Evolutionary conservation across 2,113 vertebrate genomes (phyloP).

Genomic region (Menura novaehollandiae): DNA sequence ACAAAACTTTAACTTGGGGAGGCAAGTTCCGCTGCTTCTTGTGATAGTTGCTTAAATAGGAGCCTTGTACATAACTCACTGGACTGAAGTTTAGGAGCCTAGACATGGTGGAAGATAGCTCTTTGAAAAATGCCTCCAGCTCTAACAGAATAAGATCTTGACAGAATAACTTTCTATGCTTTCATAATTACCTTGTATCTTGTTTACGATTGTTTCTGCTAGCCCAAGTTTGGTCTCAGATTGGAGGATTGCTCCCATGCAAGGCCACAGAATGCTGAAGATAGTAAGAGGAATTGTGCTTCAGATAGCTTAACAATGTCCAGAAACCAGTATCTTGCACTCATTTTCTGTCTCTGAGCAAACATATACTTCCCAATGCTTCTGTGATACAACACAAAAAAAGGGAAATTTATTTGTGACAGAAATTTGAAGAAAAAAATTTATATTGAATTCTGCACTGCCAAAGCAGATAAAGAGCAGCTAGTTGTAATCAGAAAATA

Average conservation of each 20-base stretch:
- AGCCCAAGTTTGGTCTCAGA: not conserved
- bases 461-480: not conserved
- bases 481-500: not conserved
- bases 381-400: not conserved
- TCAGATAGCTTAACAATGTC: not conserved
- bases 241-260: not conserved
- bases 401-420: not conserved
- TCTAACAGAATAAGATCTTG: not conserved
- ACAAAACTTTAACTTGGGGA: not conserved
- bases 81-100: not conserved
- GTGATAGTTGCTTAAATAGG: not conserved
- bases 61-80: fast-evolving
- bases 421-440: not conserved
- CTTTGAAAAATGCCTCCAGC: not conserved
- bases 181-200: not conserved
- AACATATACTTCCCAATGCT: not conserved
- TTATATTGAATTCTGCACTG: not conserved
- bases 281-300: not conserved
- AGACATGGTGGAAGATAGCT: not conserved
- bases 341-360: not conserved
- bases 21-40: not conserved
- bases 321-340: not conserved
- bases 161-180: not conserved
- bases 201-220: not conserved
- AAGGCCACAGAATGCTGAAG: not conserved